phyloP scores from a whole-genome alignment of 1,140 invertebrate genomes.

The Drusus annulatus region DNA sequence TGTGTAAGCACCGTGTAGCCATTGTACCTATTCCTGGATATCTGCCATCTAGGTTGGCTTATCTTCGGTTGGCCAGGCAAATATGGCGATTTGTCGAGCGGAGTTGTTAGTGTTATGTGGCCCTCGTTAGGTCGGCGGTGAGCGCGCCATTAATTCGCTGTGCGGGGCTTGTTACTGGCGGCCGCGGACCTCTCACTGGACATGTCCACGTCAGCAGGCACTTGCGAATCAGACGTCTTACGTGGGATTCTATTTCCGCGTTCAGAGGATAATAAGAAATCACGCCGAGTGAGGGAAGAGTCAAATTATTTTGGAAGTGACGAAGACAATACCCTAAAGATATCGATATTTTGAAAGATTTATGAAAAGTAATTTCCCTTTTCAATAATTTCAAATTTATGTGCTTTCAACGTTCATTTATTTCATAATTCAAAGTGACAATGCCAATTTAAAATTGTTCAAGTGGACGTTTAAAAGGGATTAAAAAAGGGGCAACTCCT shows the following conservation, averaged over 20 bases:
- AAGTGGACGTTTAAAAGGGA: conserved; percentile 12
- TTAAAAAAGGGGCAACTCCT: conserved; percentile 39
- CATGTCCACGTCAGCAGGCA: neutral
- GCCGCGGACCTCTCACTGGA: no score
- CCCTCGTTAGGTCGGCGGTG: conserved; percentile 40
- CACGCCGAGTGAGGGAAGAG: no score
- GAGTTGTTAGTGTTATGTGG: conserved; percentile 42
- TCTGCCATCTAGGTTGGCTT: conserved; percentile 5
- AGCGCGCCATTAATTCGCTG: conserved; percentile 47
- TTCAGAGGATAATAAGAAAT: no score
- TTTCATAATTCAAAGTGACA: conserved; percentile 14
- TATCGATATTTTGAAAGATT: neutral
- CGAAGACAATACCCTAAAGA: no score
- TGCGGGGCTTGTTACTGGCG: conserved; percentile 24
- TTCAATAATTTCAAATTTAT: conserved; percentile 18
- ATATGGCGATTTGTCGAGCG: conserved; percentile 27
- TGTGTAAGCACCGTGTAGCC: neutral
- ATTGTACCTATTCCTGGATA: conserved; percentile 1
- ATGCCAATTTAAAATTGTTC: conserved; percentile 37
- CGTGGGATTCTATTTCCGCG: no score
- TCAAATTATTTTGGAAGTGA: no score
- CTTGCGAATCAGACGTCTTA: no score
- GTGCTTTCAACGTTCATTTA: conserved; percentile 19
- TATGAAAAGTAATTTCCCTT: neutral
- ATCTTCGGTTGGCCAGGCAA: conserved; percentile 8